Evolutionary conservation across 2,797 vertebrate genomes (phyloP).

Genomic region (Eulemur albifrons): DNA sequence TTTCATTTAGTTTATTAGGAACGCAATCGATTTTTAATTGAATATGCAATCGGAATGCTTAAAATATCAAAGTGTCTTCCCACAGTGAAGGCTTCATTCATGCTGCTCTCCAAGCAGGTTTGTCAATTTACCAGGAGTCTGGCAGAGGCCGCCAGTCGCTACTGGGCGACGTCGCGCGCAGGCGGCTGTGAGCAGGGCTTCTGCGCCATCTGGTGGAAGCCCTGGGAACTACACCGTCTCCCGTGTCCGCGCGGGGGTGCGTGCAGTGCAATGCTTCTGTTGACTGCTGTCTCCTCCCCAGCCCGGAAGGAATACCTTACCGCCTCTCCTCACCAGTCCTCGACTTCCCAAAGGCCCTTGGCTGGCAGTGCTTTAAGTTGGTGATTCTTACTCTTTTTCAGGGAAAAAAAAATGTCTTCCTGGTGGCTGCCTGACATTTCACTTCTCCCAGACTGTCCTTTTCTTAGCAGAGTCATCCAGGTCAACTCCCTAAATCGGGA

Average conservation of each 20-base stretch:
- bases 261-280: not conserved
- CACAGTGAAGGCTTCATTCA: not conserved
- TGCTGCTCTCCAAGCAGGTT: not conserved
- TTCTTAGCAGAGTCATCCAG: not conserved
- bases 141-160: fast-evolving
- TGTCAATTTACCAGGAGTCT: not conserved
- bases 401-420: not conserved
- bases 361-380: not conserved
- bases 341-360: not conserved
- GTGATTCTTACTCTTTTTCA: not conserved
- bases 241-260: fast-evolving
- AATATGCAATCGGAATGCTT: not conserved
- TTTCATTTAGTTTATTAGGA: not conserved
- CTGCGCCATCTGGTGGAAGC: slow-evolving; percentile 55
- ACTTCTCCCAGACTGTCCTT: not conserved
- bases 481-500: not conserved
- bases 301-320: not conserved
- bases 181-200: not conserved
- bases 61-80: not conserved
- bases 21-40: not conserved
- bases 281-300: not conserved
- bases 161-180: fast-evolving
- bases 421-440: not conserved
- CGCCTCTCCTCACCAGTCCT: not conserved
- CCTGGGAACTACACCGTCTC: not conserved